Evolutionary conservation across 2,113 vertebrate species (phyloP).

Genomic region (Calyptomena viridis): DNA sequence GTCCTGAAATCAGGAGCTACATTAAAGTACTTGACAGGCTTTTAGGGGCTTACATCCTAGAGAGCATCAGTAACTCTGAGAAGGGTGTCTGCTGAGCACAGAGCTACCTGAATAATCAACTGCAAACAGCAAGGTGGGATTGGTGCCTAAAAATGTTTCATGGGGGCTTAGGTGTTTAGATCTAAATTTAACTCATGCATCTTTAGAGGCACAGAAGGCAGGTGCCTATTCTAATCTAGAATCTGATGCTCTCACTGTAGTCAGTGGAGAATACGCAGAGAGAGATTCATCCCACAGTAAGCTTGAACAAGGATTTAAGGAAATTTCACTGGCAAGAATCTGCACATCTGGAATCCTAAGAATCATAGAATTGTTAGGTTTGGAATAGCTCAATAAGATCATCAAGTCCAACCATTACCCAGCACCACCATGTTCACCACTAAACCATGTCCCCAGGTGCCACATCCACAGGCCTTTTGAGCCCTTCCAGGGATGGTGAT

Average conservation of each 20-base stretch:
- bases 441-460: neutral
- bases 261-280: neutral
- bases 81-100: neutral
- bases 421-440: neutral
- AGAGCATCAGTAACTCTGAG: neutral
- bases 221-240: neutral
- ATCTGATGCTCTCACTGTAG: neutral
- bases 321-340: neutral
- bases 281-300: neutral
- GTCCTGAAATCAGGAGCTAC: neutral
- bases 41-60: neutral
- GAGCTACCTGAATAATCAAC: neutral
- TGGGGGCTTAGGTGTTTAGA: neutral
- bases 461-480: neutral
- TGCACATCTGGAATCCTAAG: neutral
- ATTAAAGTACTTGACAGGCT: neutral
- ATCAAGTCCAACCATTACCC: neutral
- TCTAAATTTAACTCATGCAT: neutral
- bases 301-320: neutral
- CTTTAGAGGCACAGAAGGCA: neutral
- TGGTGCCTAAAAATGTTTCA: neutral
- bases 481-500: neutral
- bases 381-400: neutral
- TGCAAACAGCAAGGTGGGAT: neutral
- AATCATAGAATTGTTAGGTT: neutral